Evolutionary conservation across 2,888 invertebrate species (phyloP), one percentile per base, ranked within the genome.

Genomic region (Rutpela maculata): DNA sequence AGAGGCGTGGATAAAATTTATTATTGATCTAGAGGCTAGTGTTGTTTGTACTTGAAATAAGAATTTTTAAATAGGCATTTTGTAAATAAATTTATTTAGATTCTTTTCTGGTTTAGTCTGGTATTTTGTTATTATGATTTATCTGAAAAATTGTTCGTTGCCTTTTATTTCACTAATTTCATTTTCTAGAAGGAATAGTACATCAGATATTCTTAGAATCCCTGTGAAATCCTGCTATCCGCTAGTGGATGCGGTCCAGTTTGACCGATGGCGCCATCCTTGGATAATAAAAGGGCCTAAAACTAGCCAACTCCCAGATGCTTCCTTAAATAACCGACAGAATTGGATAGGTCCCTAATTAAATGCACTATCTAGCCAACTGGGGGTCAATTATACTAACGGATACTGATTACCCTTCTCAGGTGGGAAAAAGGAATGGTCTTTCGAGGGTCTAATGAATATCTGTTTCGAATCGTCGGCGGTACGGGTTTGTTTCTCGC

Each of bases 281-380:
- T 65, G 2, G 18, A 7, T n/a, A 19, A 65, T 65, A 65, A 65
- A 65, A 38, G 43, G 43, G 19, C 19, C 65, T 65, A 19, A 18
- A 18, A 62, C 38, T 17, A 15, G 11, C 18, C 38, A 65, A n/a
- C 43, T 43, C 65, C 43, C 65, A 65, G 43, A 50, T 65, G 43
- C 11, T 65, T 17, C 62, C 35, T 63, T 63, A 63, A 63, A 63
- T 35, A 35, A 31, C 62, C 5, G 43, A 19, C 65, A 43, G 65
- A 43, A 65, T 65, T 22, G 38, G 43, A 65, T 65, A 65, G 22
- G 5, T 12, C 65, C 65, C 43, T 43, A 65, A 65, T 43, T 65
- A 65, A 65, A 65, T 65, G 65, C 65, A 65, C 65, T 65, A 65
- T 65, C 43, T 12, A 19, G 38, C 63, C 63, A 65, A 65, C 63